A percentile compares a stretch with the other conserved stretches of the same genome.
Conservation (phyloP, 2,888 invertebrate species). For the Cheilosia pagana region DNA sequence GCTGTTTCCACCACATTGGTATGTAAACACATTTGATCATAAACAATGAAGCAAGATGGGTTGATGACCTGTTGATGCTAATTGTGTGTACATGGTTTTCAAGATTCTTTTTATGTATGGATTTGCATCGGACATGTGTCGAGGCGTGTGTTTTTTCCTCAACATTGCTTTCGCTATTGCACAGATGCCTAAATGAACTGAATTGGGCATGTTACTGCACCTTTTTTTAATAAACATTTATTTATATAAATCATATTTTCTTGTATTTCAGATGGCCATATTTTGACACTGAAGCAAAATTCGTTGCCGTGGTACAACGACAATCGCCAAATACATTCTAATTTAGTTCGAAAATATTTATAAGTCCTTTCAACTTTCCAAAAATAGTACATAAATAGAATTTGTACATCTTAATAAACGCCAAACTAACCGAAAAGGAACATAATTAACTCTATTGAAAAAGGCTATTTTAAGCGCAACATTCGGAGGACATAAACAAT, state of each 20-base stretch:
- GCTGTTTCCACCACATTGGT: no score
- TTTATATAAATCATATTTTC: background rate
- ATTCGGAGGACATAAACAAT: background rate
- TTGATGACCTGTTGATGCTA: slow-evolving; percentile 1
- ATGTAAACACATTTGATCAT: background rate
- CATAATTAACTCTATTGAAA: slow-evolving; percentile 10
- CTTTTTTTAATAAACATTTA: background rate
- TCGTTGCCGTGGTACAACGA: slow-evolving; percentile 37
- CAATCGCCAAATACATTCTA: slow-evolving; percentile 32
- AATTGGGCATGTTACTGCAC: background rate
- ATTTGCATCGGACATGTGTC: no score
- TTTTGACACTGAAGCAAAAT: slow-evolving; percentile 34
- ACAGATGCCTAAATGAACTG: background rate
- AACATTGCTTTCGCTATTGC: no score
- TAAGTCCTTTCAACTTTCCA: slow-evolving; percentile 19
- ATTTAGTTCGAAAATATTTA: slow-evolving; percentile 30
- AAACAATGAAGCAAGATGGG: slow-evolving; percentile 11
- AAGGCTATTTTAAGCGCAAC: slow-evolving; percentile 6
- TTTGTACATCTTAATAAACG: slow-evolving; percentile 8
- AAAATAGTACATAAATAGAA: slow-evolving; percentile 29
- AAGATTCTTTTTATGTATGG: no score
- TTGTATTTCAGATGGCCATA: slow-evolving; percentile 31
- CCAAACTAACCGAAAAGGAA: slow-evolving; percentile 6
- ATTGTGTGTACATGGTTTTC: background rate
- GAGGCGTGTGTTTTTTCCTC: no score